phyloP scores from a whole-genome alignment of 2,797 vertebrate species.

The Channallabes apus region DNA sequence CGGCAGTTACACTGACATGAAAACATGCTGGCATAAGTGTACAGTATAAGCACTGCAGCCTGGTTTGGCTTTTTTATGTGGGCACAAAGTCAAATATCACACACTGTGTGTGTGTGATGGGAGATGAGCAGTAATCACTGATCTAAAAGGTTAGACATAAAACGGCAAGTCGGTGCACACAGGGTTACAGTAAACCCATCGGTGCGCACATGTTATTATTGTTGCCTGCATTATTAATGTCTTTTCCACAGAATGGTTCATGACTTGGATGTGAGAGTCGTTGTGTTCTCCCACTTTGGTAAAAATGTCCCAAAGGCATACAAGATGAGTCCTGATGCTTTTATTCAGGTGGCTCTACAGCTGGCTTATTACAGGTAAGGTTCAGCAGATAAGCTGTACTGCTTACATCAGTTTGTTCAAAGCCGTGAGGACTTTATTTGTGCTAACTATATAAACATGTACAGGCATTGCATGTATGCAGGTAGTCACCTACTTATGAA shows the following conservation, averaged over 20 bases:
- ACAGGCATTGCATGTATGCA: no score
- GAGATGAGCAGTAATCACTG: background rate
- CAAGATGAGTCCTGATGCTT: conserved; percentile 92
- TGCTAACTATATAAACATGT: background rate
- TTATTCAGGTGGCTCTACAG: conserved; percentile 90
- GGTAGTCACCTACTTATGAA: no score
- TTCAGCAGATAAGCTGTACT: background rate
- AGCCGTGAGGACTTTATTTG: background rate
- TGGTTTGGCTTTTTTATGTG: background rate
- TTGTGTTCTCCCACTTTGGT: conserved; percentile 86
- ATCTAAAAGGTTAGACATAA: background rate
- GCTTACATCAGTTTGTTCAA: background rate
- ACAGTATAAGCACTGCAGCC: background rate
- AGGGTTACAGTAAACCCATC: background rate
- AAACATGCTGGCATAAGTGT: background rate
- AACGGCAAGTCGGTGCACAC: background rate
- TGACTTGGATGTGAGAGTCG: conserved; percentile 84
- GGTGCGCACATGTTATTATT: background rate
- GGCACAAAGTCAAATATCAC: background rate
- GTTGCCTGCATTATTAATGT: background rate
- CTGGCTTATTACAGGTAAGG: conserved; percentile 89
- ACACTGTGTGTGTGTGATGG: background rate
- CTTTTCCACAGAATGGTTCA: conserved; percentile 78
- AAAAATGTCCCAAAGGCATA: conserved; percentile 86
- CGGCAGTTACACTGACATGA: background rate